Conservation (phyloP, 2,888 invertebrate species). For the Lasioglossum marginatum region DNA sequence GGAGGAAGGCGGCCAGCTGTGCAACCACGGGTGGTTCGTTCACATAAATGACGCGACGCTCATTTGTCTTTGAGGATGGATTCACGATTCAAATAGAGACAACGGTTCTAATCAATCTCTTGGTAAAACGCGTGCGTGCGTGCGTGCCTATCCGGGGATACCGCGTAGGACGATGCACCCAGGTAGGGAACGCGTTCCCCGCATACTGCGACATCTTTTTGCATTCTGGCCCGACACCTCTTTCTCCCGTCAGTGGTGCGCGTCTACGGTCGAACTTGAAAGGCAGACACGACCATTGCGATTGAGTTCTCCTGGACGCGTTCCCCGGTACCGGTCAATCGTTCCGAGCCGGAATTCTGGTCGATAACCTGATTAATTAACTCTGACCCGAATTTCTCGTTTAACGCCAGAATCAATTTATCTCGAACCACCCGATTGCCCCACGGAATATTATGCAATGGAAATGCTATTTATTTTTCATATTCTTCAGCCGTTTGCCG, state of each 20-base stretch:
- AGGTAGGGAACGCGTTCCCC: conserved; percentile 33
- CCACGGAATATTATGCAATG: conserved; percentile 7
- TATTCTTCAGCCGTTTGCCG: not conserved
- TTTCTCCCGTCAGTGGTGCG: conserved; percentile 14
- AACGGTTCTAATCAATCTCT: conserved; percentile 80
- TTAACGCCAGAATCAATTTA: conserved; percentile 27
- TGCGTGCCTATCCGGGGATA: conserved; percentile 59
- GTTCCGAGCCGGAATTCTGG: conserved; percentile 5
- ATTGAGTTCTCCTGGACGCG: not conserved
- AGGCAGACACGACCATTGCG: not conserved
- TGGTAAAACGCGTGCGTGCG: conserved; percentile 67
- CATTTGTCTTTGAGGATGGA: conserved; percentile 82
- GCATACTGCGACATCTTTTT: conserved; percentile 30
- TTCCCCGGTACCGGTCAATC: not conserved
- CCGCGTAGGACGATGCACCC: conserved; percentile 44
- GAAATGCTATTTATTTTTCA: conserved; percentile 24
- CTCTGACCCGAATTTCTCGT: conserved; percentile 23
- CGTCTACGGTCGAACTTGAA: not conserved
- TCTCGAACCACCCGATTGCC: not conserved
- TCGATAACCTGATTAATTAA: conserved; percentile 42
- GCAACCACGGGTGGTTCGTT: conserved; percentile 74
- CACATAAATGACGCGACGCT: conserved; percentile 79
- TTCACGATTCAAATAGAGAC: conserved; percentile 79
- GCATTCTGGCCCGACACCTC: conserved; percentile 37
- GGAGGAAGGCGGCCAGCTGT: conserved; percentile 80